Percentiles rank a stretch among this genome's conserved stretches.
Conservation (phyloP, 2,113 vertebrate genomes). For the Callospermophilus lateralis region DNA sequence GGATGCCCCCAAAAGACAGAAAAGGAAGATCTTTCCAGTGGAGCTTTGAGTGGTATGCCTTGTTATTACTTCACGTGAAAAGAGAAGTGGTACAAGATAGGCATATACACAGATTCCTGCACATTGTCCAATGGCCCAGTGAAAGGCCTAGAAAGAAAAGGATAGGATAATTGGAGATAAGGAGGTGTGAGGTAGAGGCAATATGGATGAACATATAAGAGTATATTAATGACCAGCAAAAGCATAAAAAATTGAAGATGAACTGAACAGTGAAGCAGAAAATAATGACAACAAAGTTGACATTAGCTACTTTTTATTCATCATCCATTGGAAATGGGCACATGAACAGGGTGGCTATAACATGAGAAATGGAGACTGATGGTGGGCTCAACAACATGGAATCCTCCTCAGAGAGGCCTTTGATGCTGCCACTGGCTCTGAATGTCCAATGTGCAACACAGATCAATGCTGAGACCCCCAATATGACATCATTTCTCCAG, state of each 20-base stretch:
- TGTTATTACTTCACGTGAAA: neutral
- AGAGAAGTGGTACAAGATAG: neutral
- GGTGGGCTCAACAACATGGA: neutral
- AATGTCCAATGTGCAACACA: neutral
- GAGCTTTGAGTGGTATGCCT: neutral
- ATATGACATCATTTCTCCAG: neutral
- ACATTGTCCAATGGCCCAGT: neutral
- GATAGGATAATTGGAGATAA: neutral
- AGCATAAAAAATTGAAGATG: neutral
- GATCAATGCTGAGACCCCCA: neutral
- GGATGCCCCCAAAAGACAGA: neutral
- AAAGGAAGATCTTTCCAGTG: neutral
- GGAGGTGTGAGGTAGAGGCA: neutral
- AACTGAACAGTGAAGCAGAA: neutral
- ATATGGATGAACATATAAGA: neutral
- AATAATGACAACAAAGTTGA: neutral
- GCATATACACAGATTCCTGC: neutral
- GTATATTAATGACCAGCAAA: neutral
- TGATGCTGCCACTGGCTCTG: neutral
- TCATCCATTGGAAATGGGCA: neutral
- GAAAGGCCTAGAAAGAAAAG: neutral
- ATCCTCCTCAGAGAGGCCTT: neutral
- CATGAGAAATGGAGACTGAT: neutral
- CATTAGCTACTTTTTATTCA: neutral
- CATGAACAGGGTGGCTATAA: neutral